Percentiles rank a stretch among this genome's conserved stretches.
Evolutionary conservation across 2,113 vertebrate species (phyloP).

Genomic region (cattle (Bos taurus)): DNA sequence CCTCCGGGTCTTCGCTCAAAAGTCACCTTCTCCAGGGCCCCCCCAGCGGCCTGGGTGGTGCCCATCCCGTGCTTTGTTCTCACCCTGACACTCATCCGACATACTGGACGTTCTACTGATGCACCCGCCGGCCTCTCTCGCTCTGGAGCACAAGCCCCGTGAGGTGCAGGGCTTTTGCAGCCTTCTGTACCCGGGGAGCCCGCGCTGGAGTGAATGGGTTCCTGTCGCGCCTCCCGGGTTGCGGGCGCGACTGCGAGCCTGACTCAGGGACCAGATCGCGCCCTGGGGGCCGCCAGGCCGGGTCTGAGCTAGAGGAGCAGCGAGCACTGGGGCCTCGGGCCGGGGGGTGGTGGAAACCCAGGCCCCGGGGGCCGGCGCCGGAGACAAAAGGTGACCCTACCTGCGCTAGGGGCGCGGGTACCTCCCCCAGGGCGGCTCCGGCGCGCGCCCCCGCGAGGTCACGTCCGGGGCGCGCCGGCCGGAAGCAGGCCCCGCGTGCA

Average conservation of each 20-base stretch:
- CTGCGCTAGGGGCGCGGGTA: neutral
- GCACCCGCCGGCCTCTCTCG: neutral
- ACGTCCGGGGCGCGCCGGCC: conserved; percentile 51
- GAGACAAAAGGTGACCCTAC: conserved; percentile 2
- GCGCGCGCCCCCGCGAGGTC: conserved; percentile 22
- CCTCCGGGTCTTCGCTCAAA: neutral
- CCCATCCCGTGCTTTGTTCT: neutral
- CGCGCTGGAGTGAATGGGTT: neutral
- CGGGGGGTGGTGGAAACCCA: neutral
- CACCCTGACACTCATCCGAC: neutral
- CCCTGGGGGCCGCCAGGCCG: neutral
- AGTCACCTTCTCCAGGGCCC: neutral
- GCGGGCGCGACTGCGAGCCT: neutral
- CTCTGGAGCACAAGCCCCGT: neutral
- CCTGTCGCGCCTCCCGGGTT: neutral
- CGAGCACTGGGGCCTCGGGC: neutral
- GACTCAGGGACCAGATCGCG: neutral
- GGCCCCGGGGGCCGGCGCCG: neutral
- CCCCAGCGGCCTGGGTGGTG: neutral
- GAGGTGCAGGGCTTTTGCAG: neutral
- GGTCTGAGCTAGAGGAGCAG: neutral
- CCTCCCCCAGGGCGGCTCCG: neutral
- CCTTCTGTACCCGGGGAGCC: neutral
- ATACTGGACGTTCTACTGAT: neutral
- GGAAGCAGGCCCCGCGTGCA: conserved; percentile 28